Evolutionary conservation across 2,113 vertebrate species (phyloP).

Genomic region (Lophochroa leadbeateri): DNA sequence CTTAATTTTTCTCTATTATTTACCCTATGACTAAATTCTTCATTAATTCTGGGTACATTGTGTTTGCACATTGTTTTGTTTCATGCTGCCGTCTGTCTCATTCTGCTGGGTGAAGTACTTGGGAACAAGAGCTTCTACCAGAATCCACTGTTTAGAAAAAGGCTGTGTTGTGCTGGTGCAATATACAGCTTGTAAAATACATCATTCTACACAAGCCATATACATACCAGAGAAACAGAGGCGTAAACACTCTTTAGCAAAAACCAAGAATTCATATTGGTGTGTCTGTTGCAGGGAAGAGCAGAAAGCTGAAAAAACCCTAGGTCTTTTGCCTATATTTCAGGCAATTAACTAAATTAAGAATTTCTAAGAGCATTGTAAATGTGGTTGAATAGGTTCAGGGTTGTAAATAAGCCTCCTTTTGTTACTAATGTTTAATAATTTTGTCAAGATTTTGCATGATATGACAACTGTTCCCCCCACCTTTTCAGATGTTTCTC

Average conservation of each 20-base stretch:
- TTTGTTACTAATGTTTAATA: background rate
- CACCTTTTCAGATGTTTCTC: background rate
- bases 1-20: background rate
- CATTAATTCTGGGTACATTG: conserved; percentile 5
- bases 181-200: background rate
- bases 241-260: background rate
- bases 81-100: background rate
- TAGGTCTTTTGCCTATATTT: background rate
- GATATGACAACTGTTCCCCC: background rate
- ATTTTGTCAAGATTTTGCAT: background rate
- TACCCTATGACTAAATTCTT: background rate
- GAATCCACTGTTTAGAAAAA: background rate
- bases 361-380: background rate
- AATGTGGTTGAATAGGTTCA: background rate
- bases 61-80: conserved; percentile 24
- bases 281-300: background rate
- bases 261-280: fast-evolving
- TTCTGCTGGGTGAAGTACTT: background rate
- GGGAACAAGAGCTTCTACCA: background rate
- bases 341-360: background rate
- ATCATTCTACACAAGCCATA: background rate
- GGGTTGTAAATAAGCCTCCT: background rate
- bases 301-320: background rate
- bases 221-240: background rate
- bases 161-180: background rate